Conservation (phyloP, 2,113 vertebrate species). For the Ellobius talpinus region DNA sequence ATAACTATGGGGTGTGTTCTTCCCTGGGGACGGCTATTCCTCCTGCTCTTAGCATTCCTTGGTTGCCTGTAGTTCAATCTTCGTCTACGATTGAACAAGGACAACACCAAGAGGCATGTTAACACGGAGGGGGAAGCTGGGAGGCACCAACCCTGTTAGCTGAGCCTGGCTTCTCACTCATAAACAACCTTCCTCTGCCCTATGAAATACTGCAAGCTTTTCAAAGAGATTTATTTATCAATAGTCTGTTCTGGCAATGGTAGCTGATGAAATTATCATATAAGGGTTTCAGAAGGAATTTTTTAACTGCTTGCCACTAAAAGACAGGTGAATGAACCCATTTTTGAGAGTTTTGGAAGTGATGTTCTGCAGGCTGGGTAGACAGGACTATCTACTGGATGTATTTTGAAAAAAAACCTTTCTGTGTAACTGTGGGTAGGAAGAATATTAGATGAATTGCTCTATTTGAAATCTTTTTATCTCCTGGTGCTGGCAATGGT, state of each 20-base stretch:
- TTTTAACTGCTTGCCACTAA: background rate
- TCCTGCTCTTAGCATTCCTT: background rate
- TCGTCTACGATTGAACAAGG: background rate
- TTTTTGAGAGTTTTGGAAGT: background rate
- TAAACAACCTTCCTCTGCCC: rapidly evolving
- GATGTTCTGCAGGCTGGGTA: background rate
- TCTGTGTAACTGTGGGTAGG: background rate
- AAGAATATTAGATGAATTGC: no score
- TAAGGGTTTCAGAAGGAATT: background rate
- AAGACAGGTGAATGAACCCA: background rate
- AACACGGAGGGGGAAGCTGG: background rate
- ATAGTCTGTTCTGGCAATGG: background rate
- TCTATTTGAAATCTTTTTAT: background rate
- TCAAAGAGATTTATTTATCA: background rate
- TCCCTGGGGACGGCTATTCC: background rate
- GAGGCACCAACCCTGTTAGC: background rate
- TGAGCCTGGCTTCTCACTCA: background rate
- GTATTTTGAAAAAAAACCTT: background rate
- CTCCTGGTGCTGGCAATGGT: background rate
- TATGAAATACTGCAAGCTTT: background rate
- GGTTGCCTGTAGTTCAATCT: background rate
- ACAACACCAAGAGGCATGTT: no score
- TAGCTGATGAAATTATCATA: background rate
- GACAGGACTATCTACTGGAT: background rate
- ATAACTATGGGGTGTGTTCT: background rate